Evolutionary conservation across 2,113 vertebrate genomes (phyloP), one percentile per base, ranked within the genome.

Genomic region (Mastomys natalensis): DNA sequence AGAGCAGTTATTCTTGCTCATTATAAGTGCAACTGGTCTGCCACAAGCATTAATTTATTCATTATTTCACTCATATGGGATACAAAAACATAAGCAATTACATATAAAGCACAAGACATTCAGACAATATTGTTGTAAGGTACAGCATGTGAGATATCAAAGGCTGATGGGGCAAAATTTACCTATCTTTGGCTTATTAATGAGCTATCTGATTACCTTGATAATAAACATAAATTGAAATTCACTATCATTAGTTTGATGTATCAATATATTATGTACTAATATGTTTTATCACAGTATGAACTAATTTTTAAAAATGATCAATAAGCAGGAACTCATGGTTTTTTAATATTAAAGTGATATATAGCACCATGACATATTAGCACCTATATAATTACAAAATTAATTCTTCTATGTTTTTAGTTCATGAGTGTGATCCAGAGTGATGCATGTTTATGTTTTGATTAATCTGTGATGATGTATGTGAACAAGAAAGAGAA

Each of bases 361-460:
- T 66, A 81, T 74, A 86, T 21, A 77, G 16, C 11, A 76, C 1
- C 48, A 40, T 53, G 68, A 70, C 6, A 73, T 88, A 62, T 73
- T 95, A 90, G 48, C 34, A 48, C n/a, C 17, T 3, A 93, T 55
- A 90, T 43, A 80, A 74, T 89, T 78, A 74, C 37, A 64, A 91
- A 94, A 94, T 84, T 43, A 40, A 21, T 89, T 89, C 31, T 95
- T 89, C 45, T 68, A 91, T 45, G 48, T 55, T 92, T 51, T 66
- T 92, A 29, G n/a, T 55, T 51, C 16, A 81, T 74, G 40, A 48
- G 15, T 84, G 22, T 34, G 26, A 87, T 51, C 19, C 72, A 48
- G 7, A 43, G 13, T 60, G 13, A 84, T 87, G 48, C 68, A 9
- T 74, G 22, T 66, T 6, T 91, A 13, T 60, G 45, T 88, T n/a